These are phyloP conservation scores for Lamproptera curius DNA, from an alignment of 2,888 invertebrate genomes.

Conservation along the genomic window DNA sequence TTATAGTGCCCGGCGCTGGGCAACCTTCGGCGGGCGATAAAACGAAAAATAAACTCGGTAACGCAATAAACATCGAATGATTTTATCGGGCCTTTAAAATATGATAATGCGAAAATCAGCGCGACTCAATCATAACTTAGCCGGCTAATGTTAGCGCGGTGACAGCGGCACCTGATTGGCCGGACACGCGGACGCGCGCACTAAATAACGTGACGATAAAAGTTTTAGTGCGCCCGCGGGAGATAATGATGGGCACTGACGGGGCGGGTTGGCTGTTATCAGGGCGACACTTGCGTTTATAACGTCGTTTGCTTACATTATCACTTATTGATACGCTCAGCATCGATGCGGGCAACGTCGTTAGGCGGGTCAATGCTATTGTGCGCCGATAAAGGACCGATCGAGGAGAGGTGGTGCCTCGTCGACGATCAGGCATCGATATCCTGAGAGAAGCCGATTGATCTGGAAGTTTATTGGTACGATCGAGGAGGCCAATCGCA, in stretches of 20 bases:
- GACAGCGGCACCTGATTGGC: constrained; percentile 53
- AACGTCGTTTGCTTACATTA: constrained; percentile 32
- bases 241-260: constrained; percentile 30
- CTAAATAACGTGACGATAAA: constrained; percentile 58
- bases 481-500: constrained; percentile 3
- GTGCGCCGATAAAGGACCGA: constrained; percentile 23
- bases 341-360: constrained; percentile 22
- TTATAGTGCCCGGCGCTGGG: constrained; percentile 23
- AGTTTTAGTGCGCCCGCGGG: constrained; percentile 45
- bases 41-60: constrained; percentile 34
- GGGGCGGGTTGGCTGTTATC: constrained; percentile 12
- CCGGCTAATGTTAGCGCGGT: constrained; percentile 51
- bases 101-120: constrained; percentile 54
- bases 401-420: constrained; percentile 6
- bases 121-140: constrained; percentile 68
- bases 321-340: constrained; percentile 17
- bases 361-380: constrained; percentile 24
- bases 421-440: constrained; percentile 18
- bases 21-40: constrained; percentile 33
- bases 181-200: constrained; percentile 30
- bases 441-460: constrained; percentile 8
- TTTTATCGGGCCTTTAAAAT: constrained; percentile 59
- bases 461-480: constrained; percentile 10
- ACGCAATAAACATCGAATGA: constrained; percentile 50
- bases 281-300: constrained; percentile 26